A percentile compares a stretch with the other conserved stretches of the same genome.
Evolutionary conservation across 2,888 invertebrate genomes (phyloP).

Genomic region (Plusia festucae): DNA sequence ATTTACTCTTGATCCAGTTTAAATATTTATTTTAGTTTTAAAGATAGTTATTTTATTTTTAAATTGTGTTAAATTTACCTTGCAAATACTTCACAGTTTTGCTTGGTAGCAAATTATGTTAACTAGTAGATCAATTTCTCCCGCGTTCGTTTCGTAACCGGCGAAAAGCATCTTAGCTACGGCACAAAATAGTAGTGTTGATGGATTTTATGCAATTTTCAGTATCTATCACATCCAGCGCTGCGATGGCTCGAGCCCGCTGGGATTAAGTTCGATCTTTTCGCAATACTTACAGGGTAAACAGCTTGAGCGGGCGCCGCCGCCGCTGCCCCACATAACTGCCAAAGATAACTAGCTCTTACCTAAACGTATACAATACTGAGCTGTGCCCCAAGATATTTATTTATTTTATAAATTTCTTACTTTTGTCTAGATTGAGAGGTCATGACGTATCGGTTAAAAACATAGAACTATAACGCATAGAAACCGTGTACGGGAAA

Average conservation of each 20-base stretch:
- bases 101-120: constrained; percentile 41
- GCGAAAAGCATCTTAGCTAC: constrained; percentile 65
- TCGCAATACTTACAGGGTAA: constrained; percentile 86
- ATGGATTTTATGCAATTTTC: constrained; percentile 90
- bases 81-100: constrained; percentile 21
- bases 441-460: no score
- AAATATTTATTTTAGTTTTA: neutral
- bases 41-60: neutral
- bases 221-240: constrained; percentile 88
- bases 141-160: constrained; percentile 55
- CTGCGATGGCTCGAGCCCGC: constrained; percentile 77
- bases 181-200: constrained; percentile 83
- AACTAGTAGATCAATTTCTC: constrained; percentile 55
- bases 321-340: constrained; percentile 51
- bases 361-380: neutral
- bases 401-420: no score
- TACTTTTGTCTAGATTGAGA: no score
- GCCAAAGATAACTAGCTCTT: constrained; percentile 49
- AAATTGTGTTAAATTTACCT: neutral
- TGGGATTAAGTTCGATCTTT: constrained; percentile 88
- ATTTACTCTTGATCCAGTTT: neutral
- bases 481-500: no score
- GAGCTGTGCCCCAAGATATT: no score
- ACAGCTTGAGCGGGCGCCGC: constrained; percentile 73
- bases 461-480: no score